Percentiles rank a stretch among this genome's conserved stretches.
phyloP scores from a whole-genome alignment of 1,140 invertebrate species.

The Artemia franciscana region DNA sequence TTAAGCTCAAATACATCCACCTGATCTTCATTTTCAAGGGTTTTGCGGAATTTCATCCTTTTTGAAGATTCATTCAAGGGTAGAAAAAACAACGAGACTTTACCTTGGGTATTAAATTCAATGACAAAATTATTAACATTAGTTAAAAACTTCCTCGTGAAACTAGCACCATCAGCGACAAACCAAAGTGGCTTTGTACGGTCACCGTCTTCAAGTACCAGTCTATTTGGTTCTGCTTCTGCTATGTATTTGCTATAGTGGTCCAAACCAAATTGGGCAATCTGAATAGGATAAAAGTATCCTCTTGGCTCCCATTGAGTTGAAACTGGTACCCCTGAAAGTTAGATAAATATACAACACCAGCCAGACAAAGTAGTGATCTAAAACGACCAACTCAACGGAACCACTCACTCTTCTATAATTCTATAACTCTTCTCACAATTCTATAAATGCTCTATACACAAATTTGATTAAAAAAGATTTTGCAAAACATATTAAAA shows the following conservation, averaged over 20 bases:
- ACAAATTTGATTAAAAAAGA: no score
- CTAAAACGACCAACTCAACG: no score
- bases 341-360: no score
- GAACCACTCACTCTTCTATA: no score
- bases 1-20: no score
- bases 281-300: conserved; percentile 95
- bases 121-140: conserved; percentile 31
- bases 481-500: no score
- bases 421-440: no score
- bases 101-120: conserved; percentile 39
- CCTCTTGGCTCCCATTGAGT: conserved; percentile 71
- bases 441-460: no score
- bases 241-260: conserved; percentile 89
- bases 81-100: not conserved
- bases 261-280: conserved; percentile 87
- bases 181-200: conserved; percentile 24
- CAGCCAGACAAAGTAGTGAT: no score
- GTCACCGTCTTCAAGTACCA: conserved; percentile 45
- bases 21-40: no score
- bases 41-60: no score
- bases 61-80: no score
- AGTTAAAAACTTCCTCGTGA: conserved; percentile 34
- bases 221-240: conserved; percentile 42
- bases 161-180: conserved; percentile 33
- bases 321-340: conserved; percentile 59